Evolutionary conservation across 2,888 invertebrate genomes (phyloP).

Genomic region (Heteromyza rotundicornis): DNA sequence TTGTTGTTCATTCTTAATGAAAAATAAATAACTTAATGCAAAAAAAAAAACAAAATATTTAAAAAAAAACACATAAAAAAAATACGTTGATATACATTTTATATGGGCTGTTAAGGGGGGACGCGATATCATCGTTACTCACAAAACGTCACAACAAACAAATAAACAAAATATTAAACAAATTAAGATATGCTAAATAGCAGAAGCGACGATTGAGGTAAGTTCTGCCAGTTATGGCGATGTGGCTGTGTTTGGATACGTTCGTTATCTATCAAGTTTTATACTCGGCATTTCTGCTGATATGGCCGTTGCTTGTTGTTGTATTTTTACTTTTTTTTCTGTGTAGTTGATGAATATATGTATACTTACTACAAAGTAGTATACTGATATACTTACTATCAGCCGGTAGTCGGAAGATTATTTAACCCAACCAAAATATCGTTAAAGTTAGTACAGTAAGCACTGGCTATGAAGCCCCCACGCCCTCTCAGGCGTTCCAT

Average conservation of each 20-base stretch:
- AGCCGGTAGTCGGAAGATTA: too few species aligned
- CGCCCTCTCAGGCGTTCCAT: too few species aligned
- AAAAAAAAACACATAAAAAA: neutral
- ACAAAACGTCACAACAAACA: slow-evolving; percentile 50
- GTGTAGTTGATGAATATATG: too few species aligned
- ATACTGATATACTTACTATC: too few species aligned
- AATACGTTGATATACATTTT: neutral
- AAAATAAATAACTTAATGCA: slow-evolving; percentile 1
- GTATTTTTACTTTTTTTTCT: too few species aligned
- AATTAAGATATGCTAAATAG: slow-evolving; percentile 7
- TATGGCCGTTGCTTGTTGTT: too few species aligned
- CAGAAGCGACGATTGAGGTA: neutral
- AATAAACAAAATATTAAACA: slow-evolving; percentile 47
- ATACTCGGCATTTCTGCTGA: too few species aligned
- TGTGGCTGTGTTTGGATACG: neutral
- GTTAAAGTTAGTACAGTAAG: too few species aligned
- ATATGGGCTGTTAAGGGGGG: neutral
- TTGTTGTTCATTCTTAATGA: slow-evolving; percentile 8
- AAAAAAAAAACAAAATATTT: neutral
- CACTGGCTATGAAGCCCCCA: too few species aligned
- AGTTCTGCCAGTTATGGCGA: neutral
- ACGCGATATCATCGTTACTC: slow-evolving; percentile 41
- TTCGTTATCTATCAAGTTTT: too few species aligned
- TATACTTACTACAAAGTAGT: too few species aligned
- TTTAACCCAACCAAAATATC: too few species aligned